Evolutionary conservation across 1,140 invertebrate genomes (phyloP), one percentile per base, ranked within the genome.

Genomic region (Lepidurus arcticus): DNA sequence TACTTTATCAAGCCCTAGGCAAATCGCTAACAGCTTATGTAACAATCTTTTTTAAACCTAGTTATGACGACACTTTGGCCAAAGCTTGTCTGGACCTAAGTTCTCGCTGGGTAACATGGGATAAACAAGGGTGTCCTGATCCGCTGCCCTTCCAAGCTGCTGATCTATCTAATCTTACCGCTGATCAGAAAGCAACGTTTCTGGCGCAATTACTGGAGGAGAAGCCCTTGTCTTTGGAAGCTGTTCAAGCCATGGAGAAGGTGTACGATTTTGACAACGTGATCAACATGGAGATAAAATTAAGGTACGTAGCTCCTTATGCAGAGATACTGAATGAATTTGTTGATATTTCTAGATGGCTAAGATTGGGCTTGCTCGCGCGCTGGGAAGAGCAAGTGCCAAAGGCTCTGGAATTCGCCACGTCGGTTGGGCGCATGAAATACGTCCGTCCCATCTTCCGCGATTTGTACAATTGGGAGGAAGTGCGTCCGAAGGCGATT

Each of bases 401-500:
- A 1, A 80, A 82, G 4, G 90, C 91, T 9, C 86, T 97, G 26
- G 82, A 90, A 2, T 96, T 96, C 87, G 89, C 94, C 4, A 94
- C 91, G 79, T 87, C 89, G 34, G 90, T 94, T 83, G 95, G 95
- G 76, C 88, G 96, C 79, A 94, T 97, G 92, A 97, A 97, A 83
- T 97, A 91, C 87, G 90, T 94, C 0, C 87, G 93, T 74, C 94
- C 94, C 16, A 88, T 97, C 74, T 97, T 94, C 84, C 88, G 93
- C 80, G 93, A 94, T 82, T 85, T 96, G n/a, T 93, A 92, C 81
- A 87, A 85, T 1, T 96, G 94, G 94, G 88, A 91, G 78, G 89
- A 89, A 78, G 88, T 89, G 1, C 87, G 92, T 76, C 83, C 88
- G 13, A 82, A 81, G 78, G 91, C 94, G 1, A 88, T 96, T 44